Conservation (phyloP, 2,113 vertebrate species). For the Gyps fulvus region DNA sequence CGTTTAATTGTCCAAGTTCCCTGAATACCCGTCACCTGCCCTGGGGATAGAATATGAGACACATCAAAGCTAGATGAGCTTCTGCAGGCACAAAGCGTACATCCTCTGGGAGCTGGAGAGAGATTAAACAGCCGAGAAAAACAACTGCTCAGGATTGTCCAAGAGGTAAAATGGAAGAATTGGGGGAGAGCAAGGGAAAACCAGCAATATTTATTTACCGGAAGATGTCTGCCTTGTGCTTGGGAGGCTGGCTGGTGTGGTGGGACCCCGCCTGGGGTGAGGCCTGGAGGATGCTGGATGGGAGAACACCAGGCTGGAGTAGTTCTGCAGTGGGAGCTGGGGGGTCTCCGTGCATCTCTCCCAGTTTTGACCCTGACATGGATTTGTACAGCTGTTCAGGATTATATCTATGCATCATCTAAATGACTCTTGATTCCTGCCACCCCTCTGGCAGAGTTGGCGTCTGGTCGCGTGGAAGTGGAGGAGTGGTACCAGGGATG, state of each 20-base stretch:
- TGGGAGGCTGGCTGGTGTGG: not conserved
- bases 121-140: not conserved
- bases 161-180: not conserved
- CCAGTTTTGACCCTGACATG: no score
- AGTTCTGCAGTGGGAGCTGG: not conserved
- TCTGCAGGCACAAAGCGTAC: not conserved
- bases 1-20: not conserved
- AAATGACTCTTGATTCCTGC: not conserved
- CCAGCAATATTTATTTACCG: not conserved
- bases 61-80: not conserved
- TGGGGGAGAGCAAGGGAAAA: not conserved
- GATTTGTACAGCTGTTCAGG: not conserved
- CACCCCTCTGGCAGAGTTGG: not conserved
- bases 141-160: not conserved
- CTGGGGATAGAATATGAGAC: conserved; percentile 13
- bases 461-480: no score
- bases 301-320: not conserved
- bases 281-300: not conserved
- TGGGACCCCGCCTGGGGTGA: fast-evolving
- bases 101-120: not conserved
- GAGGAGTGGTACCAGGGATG: not conserved
- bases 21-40: not conserved
- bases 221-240: not conserved
- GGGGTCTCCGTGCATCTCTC: fast-evolving
- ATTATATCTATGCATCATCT: not conserved